A percentile compares a stretch with the other conserved stretches of the same genome.
These are phyloP conservation scores for Battus philenor DNA, from an alignment of 1,140 invertebrate genomes.

Conservation along the genomic window DNA sequence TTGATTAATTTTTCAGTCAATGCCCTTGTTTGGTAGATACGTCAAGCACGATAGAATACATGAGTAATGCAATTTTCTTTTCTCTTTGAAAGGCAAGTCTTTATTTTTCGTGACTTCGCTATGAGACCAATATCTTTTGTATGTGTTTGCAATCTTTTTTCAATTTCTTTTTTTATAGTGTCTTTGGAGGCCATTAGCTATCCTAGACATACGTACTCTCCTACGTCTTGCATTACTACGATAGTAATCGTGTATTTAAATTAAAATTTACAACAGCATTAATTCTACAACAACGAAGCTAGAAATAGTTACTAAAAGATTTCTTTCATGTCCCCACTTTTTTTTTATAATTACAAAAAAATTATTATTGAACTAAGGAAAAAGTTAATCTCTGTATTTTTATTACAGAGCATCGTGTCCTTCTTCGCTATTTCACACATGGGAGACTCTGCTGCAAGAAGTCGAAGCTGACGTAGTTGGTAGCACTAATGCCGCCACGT, in stretches of 20 bases:
- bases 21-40: no score
- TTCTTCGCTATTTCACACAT: slow-evolving; percentile 90
- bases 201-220: no score
- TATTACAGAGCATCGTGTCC: slow-evolving; percentile 83
- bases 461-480: slow-evolving; percentile 95
- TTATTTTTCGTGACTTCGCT: no score
- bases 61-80: no score
- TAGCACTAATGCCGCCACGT: slow-evolving; percentile 90
- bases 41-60: no score
- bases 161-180: no score
- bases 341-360: neutral
- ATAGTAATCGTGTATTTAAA: neutral
- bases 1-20: no score
- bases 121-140: no score
- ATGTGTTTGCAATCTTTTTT: no score
- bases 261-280: neutral
- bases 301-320: neutral
- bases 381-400: slow-evolving; percentile 2
- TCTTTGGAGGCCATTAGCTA: no score
- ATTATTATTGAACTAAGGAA: neutral
- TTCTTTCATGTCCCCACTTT: neutral
- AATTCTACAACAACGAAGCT: neutral
- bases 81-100: no score
- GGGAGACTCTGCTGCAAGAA: slow-evolving; percentile 94
- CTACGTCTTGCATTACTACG: no score